Percentiles rank a stretch among this genome's conserved stretches.
phyloP scores from a whole-genome alignment of 2,797 vertebrate genomes.

The Coranthus polyacanthus region DNA sequence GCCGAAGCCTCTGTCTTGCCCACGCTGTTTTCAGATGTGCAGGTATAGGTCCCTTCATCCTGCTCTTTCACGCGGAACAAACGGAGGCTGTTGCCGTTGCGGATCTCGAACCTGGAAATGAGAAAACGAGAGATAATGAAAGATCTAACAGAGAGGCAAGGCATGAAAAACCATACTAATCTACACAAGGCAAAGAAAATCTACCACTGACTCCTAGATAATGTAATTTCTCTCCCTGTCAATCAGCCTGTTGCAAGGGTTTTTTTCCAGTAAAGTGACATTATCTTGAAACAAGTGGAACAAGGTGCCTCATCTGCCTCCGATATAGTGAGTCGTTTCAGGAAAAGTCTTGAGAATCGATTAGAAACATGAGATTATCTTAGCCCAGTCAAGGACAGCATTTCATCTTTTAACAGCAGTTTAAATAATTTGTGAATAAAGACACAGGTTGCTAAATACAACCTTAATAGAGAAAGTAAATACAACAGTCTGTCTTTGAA shows the following conservation, averaged over 20 bases:
- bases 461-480: neutral
- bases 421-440: constrained; percentile 17
- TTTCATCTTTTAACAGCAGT: constrained; percentile 6
- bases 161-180: constrained; percentile 27
- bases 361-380: constrained; percentile 25
- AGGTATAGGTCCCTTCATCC: constrained; percentile 95
- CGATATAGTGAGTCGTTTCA: constrained; percentile 33
- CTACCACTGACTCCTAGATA: constrained; percentile 31
- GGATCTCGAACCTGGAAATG: constrained; percentile 91
- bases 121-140: constrained; percentile 46
- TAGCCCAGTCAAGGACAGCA: neutral
- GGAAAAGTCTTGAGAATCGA: constrained; percentile 43
- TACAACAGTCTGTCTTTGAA: neutral
- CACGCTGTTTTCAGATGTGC: constrained; percentile 95
- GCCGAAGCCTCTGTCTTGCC: constrained; percentile 93
- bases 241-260: constrained; percentile 44
- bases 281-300: constrained; percentile 48
- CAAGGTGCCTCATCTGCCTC: constrained; percentile 33
- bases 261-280: constrained; percentile 32
- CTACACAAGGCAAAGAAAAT: constrained; percentile 45
- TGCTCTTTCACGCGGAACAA: constrained; percentile 88
- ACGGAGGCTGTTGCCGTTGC: constrained; percentile 90
- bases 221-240: constrained; percentile 49
- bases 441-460: constrained; percentile 3
- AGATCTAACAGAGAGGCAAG: constrained; percentile 21